Evolutionary conservation across 1,140 invertebrate species (phyloP).

Genomic region (Calosoma granatense): DNA sequence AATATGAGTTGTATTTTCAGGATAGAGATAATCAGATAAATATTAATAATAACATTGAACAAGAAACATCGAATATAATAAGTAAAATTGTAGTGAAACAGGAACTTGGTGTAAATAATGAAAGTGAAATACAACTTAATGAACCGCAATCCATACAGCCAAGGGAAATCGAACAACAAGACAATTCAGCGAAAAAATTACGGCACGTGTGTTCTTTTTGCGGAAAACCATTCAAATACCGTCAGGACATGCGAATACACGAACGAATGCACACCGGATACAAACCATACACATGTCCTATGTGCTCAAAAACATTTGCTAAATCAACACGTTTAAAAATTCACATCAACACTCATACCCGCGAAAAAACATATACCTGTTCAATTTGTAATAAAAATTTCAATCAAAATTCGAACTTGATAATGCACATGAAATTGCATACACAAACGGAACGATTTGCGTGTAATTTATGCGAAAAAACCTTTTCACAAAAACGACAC

Average conservation of each 20-base stretch:
- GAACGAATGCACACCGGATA: slow-evolving; percentile 9
- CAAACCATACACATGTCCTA: slow-evolving; percentile 11
- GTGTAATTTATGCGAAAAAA: background rate
- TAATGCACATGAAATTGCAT: background rate
- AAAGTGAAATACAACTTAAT: too few relatives aligned
- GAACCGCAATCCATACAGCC: too few relatives aligned
- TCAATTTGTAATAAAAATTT: background rate
- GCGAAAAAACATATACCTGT: background rate
- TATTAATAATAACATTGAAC: too few relatives aligned
- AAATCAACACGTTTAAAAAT: background rate
- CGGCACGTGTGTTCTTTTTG: background rate
- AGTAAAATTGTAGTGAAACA: too few relatives aligned
- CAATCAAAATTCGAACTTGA: background rate
- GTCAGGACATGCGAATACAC: slow-evolving; percentile 3
- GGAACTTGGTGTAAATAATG: too few relatives aligned
- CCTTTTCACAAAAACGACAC: slow-evolving; percentile 1
- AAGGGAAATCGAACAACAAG: too few relatives aligned
- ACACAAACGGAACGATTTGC: slow-evolving; percentile 1
- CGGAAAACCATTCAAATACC: background rate
- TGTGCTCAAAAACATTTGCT: slow-evolving; percentile 3
- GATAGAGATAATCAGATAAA: too few relatives aligned
- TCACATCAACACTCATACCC: background rate
- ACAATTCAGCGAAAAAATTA: too few relatives aligned
- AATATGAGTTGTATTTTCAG: too few relatives aligned
- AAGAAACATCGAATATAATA: too few relatives aligned